Evolutionary conservation across 2,113 vertebrate species (phyloP), one percentile per base, ranked within the genome.

Genomic region (Urocolius indicus): DNA sequence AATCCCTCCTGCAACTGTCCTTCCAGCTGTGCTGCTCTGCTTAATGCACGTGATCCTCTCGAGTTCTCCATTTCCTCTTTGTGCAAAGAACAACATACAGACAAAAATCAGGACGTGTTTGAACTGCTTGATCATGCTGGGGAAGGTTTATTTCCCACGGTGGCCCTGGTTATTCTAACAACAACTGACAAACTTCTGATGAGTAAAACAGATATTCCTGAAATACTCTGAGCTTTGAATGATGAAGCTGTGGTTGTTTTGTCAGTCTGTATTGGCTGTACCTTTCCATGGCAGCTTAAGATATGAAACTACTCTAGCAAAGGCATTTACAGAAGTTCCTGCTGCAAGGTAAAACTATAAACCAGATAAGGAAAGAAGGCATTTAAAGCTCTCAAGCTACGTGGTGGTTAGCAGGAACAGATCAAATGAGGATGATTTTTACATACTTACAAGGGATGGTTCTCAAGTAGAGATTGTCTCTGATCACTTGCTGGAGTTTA

Each of bases 401-500:
- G 23, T 5, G 61, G 23, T 0, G 3, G 27, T 68, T 68, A 69
- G 75, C 82, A 87, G 77, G 79, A 80, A 62, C 66, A 74, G 57
- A 85, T 34, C 55, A 17, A 92, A 77, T 30, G 79, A 90, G 83
- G 83, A 41, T 54, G 63, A 72, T 62, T 18, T 66, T 74, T 74
- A 94, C 73, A 75, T 98, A 99, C 99, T 99, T 98, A 99, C 99
- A 99, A 90, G 99, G 99, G 95, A 99, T 99, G 88, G 99, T 99
- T 97, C 99, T 98, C 96, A 99, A 97, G 97, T 99, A 99, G 92
- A 99, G 98, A 97, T 99, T 99, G 98, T 99, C 99, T 97, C 99
- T 98, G 98, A 99, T 99, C 96, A 99, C 99, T 98, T 99, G 99
- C 98, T 99, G 99, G 30, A 99, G 98, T 96, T 99, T 99, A 91